Conservation (phyloP, 2,113 vertebrate genomes). For the Mobula birostris region DNA sequence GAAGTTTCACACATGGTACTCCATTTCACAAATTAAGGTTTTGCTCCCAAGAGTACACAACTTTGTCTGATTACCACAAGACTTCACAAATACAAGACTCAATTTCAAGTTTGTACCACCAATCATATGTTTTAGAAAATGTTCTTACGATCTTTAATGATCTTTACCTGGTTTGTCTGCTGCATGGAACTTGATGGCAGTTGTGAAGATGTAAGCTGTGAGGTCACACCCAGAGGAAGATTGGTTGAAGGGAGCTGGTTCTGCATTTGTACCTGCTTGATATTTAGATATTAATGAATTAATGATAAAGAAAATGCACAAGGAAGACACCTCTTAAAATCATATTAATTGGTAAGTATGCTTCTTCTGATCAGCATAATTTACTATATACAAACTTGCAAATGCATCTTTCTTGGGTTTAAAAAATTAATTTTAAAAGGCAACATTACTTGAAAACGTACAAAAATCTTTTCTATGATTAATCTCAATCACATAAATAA, state of each 20-base stretch:
- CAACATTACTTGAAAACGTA: not conserved
- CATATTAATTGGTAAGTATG: not conserved
- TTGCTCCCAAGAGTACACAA: not conserved
- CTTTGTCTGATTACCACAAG: not conserved
- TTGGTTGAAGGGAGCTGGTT: conserved; percentile 55
- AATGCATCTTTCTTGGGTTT: not conserved
- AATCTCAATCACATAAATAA: not conserved
- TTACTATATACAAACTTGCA: not conserved
- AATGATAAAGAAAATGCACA: conserved; percentile 49
- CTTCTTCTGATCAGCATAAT: not conserved
- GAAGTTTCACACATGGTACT: not conserved
- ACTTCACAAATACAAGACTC: not conserved
- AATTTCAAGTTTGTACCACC: not conserved
- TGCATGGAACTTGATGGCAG: conserved; percentile 44
- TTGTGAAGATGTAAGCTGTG: conserved; percentile 44
- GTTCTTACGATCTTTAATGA: conserved; percentile 44
- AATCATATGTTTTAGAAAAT: conserved; percentile 40
- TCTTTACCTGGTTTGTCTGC: conserved; percentile 55
- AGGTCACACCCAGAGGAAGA: conserved; percentile 46
- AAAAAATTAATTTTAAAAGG: not conserved
- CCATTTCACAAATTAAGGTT: not conserved
- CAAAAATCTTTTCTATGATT: not conserved
- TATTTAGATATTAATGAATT: conserved; percentile 13
- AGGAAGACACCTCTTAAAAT: not conserved
- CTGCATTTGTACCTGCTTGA: conserved; percentile 54